Conservation (phyloP, 1,140 invertebrate species). For the Brachionus koreanus region DNA sequence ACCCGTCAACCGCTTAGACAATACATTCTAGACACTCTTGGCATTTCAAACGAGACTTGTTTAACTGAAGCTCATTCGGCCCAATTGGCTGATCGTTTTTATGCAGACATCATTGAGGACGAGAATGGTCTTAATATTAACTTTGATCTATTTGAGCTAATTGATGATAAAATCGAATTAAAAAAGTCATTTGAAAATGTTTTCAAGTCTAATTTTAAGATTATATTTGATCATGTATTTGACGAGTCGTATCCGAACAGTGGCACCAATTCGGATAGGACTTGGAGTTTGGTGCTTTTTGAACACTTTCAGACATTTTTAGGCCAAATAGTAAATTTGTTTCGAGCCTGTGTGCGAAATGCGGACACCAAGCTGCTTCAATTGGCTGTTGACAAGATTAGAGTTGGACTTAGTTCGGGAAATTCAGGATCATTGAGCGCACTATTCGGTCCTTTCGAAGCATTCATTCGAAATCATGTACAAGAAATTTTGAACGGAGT, state of each 20-base stretch:
- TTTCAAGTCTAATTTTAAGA: slow-evolving; percentile 9
- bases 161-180: slow-evolving; percentile 6
- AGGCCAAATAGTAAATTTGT: slow-evolving; percentile 12
- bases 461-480: slow-evolving; percentile 25
- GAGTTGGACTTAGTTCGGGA: neutral
- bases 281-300: slow-evolving; percentile 32
- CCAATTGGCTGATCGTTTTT: slow-evolving; percentile 37
- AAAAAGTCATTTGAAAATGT: slow-evolving; percentile 5
- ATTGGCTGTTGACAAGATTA: neutral
- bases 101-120: slow-evolving; percentile 1
- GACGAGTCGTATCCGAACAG: neutral
- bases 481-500: slow-evolving; percentile 9
- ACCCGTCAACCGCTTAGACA: slow-evolving; percentile 13
- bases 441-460: neutral
- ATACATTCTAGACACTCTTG: neutral
- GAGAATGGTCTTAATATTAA: neutral
- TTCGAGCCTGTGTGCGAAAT: neutral
- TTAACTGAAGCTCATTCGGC: neutral
- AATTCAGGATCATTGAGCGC: neutral
- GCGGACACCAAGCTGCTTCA: slow-evolving; percentile 16
- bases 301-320: neutral
- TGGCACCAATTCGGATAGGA: neutral
- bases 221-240: neutral
- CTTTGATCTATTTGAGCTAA: neutral
- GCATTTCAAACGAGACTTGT: neutral